phyloP scores from a whole-genome alignment of 2,888 invertebrate genomes.

The Aphodius sticticus region DNA sequence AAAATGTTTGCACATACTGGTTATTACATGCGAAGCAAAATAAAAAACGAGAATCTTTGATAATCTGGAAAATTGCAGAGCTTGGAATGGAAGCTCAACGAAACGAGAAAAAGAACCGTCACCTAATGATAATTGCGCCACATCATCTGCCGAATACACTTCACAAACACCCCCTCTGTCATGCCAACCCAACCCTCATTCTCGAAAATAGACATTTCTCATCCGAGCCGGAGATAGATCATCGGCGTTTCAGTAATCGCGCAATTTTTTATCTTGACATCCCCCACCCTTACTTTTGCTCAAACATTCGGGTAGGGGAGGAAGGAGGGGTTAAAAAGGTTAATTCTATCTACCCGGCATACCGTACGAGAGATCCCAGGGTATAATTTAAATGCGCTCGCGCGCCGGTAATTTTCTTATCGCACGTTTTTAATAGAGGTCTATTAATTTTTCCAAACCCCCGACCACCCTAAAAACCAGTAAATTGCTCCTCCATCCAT shows the following conservation, averaged over 20 bases:
- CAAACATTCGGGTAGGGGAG: background rate
- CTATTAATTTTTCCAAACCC: slow-evolving; percentile 18
- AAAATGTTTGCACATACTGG: background rate
- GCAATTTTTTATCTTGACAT: background rate
- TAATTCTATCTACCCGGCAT: slow-evolving; percentile 10
- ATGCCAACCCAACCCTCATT: background rate
- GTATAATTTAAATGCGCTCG: background rate
- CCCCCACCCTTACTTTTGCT: background rate
- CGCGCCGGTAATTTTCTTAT: slow-evolving; percentile 24
- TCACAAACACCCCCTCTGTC: background rate
- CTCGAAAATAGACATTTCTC: background rate
- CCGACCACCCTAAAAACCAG: background rate
- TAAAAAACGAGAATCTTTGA: background rate
- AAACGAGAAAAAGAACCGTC: background rate
- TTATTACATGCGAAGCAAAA: background rate
- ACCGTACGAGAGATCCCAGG: slow-evolving; percentile 6
- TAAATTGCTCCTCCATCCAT: slow-evolving; percentile 11
- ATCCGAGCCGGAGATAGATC: slow-evolving; percentile 4
- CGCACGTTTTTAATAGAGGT: slow-evolving; percentile 21
- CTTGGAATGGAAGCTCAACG: background rate
- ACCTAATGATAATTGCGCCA: background rate
- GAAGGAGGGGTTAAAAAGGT: slow-evolving; percentile 17
- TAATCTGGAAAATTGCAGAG: background rate
- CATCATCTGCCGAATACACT: background rate
- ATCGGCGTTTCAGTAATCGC: slow-evolving; percentile 4